These are phyloP conservation scores for Leptinotarsa lineolata DNA, from an alignment of 1,140 invertebrate species.

Conservation along the genomic window DNA sequence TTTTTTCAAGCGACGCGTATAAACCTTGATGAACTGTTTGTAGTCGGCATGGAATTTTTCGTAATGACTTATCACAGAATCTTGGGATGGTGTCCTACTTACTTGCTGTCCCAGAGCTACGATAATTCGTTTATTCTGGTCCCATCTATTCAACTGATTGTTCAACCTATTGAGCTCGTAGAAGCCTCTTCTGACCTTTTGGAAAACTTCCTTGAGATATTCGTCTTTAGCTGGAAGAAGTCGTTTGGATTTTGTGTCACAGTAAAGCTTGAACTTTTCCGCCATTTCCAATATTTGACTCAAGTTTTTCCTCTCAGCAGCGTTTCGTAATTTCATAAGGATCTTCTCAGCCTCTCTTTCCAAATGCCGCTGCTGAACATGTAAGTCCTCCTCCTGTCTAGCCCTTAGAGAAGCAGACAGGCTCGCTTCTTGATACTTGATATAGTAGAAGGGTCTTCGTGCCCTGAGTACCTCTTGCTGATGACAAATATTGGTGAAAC, in stretches of 20 bases:
- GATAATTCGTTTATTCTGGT: conserved; percentile 47
- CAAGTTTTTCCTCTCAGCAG: conserved; percentile 55
- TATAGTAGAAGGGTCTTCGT: conserved; percentile 61
- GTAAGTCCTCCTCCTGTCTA: conserved; percentile 55
- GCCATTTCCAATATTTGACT: conserved; percentile 45
- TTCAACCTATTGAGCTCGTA: conserved; percentile 49
- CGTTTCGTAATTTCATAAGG: conserved; percentile 56
- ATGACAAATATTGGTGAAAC: conserved; percentile 51
- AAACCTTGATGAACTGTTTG: conserved; percentile 47
- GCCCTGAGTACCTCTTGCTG: conserved; percentile 59
- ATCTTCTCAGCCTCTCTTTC: conserved; percentile 57
- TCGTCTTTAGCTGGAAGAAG: conserved; percentile 45
- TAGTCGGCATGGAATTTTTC: conserved; percentile 47
- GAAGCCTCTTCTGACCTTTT: conserved; percentile 44
- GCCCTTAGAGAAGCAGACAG: conserved; percentile 57
- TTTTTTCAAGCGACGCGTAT: conserved; percentile 41
- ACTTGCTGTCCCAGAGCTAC: conserved; percentile 46
- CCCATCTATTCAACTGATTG: conserved; percentile 31
- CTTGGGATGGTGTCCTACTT: conserved; percentile 45
- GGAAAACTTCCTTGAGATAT: conserved; percentile 47
- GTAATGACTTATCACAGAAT: conserved; percentile 49
- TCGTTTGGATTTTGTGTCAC: conserved; percentile 48
- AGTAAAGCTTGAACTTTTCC: conserved; percentile 55
- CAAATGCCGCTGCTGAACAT: conserved; percentile 55
- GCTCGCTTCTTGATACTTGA: conserved; percentile 60